Percentiles rank a stretch among this genome's conserved stretches.
Evolutionary conservation across 2,113 vertebrate species (phyloP).

Genomic region (Eubucco bourcierii): DNA sequence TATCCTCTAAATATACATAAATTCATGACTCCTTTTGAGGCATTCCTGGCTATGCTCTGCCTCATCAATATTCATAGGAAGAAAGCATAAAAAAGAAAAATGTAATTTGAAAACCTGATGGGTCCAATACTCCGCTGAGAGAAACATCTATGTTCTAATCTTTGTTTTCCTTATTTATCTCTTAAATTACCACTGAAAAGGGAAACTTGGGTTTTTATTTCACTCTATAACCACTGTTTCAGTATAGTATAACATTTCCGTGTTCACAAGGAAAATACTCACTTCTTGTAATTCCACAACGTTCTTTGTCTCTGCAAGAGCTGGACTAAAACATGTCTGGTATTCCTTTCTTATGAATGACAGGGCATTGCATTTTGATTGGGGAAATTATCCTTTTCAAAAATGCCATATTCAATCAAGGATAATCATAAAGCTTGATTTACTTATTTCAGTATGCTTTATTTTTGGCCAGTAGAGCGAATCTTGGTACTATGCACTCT

Average conservation of each 20-base stretch:
- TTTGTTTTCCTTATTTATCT: slow-evolving; percentile 52
- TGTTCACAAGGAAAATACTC: neutral
- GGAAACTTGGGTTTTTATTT: slow-evolving; percentile 27
- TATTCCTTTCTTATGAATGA: neutral
- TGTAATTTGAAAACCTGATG: slow-evolving; percentile 35
- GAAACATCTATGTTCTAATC: slow-evolving; percentile 35
- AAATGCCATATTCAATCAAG: neutral
- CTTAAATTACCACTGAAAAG: slow-evolving; percentile 49
- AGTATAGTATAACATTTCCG: neutral
- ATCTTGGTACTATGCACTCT: slow-evolving; percentile 66
- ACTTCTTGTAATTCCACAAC: neutral
- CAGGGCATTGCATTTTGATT: neutral
- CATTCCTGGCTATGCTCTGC: neutral
- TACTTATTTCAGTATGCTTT: slow-evolving; percentile 53
- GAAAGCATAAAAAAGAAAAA: slow-evolving; percentile 37
- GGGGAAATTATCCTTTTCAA: neutral
- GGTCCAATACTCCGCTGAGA: neutral
- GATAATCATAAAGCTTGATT: slow-evolving; percentile 26
- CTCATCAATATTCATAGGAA: slow-evolving; percentile 50
- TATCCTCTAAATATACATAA: neutral
- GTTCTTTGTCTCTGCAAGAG: neutral
- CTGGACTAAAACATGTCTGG: neutral
- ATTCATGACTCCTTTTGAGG: neutral
- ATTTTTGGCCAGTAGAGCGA: slow-evolving; percentile 56
- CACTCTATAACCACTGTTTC: neutral